These are phyloP conservation scores for Pyrocoelia pectoralis DNA, from an alignment of 2,888 invertebrate species.

Conservation along the genomic window DNA sequence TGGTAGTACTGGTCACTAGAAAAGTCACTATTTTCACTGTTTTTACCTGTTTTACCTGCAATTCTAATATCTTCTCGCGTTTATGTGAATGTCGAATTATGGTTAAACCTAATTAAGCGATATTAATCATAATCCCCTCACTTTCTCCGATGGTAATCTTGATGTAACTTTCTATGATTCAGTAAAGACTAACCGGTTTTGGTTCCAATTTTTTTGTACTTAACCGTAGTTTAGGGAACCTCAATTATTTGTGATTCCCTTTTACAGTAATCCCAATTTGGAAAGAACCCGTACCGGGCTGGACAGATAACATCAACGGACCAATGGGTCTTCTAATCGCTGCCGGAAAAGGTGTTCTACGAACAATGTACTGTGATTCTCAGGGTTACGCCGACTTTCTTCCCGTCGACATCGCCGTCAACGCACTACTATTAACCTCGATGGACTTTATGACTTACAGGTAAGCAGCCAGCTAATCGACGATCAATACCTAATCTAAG, in stretches of 20 bases:
- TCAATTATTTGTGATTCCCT: neutral
- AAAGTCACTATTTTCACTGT: no score
- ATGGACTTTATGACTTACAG: slow-evolving; percentile 66
- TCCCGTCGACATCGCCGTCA: slow-evolving; percentile 84
- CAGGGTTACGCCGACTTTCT: slow-evolving; percentile 80
- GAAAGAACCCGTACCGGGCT: slow-evolving; percentile 85
- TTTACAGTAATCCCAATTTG: slow-evolving; percentile 81
- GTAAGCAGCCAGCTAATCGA: slow-evolving; percentile 53
- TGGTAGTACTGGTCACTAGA: no score
- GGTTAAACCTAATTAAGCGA: no score
- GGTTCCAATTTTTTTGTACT: no score
- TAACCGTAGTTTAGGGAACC: no score
- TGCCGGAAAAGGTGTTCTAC: slow-evolving; percentile 87
- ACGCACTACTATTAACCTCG: slow-evolving; percentile 61
- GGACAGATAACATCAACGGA: slow-evolving; percentile 96
- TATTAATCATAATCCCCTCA: no score
- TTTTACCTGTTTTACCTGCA: no score
- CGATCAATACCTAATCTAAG: slow-evolving; percentile 8
- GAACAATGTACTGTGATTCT: slow-evolving; percentile 87
- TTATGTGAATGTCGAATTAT: no score
- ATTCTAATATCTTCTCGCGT: no score
- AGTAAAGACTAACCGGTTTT: no score
- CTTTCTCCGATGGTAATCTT: no score
- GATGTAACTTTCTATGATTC: no score
- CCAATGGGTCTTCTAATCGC: slow-evolving; percentile 84